A percentile compares a stretch with the other conserved stretches of the same genome.
These are phyloP conservation scores for Bombus sylvicola DNA, from an alignment of 1,140 invertebrate genomes.

Conservation along the genomic window DNA sequence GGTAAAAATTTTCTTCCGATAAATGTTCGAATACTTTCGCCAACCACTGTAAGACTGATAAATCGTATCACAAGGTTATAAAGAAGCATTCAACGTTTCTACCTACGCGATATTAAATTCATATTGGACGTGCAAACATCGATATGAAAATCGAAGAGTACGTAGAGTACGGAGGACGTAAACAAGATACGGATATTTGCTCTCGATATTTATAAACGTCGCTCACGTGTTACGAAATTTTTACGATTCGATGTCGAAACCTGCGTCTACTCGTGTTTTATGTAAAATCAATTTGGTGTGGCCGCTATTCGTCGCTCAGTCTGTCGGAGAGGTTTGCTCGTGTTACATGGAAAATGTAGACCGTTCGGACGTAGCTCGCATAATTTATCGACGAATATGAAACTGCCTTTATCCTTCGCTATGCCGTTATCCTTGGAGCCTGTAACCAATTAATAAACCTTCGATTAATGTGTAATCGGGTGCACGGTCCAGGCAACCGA, in stretches of 20 bases:
- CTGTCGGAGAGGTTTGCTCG: neutral
- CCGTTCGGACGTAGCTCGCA: slow-evolving; percentile 18
- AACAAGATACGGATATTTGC: neutral
- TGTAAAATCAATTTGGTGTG: neutral
- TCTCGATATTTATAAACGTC: neutral
- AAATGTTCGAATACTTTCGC: too few relatives aligned
- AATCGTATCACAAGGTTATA: neutral
- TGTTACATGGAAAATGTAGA: neutral
- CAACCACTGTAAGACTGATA: too few relatives aligned
- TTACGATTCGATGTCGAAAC: neutral
- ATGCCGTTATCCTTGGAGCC: slow-evolving; percentile 55
- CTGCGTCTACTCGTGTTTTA: neutral
- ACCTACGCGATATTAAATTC: neutral
- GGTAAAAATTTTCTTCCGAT: too few relatives aligned
- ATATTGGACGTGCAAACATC: too few relatives aligned
- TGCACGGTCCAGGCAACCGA: slow-evolving; percentile 44
- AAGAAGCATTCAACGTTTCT: neutral
- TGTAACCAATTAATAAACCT: slow-evolving; percentile 68
- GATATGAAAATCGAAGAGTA: neutral
- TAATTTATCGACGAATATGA: too few relatives aligned
- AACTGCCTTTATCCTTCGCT: slow-evolving; percentile 38
- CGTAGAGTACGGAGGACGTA: too few relatives aligned
- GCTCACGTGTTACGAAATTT: neutral
- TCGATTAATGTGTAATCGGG: slow-evolving; percentile 69
- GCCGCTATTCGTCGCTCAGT: neutral